Percentiles rank a stretch among this genome's conserved stretches.
Evolutionary conservation across 2,797 vertebrate species (phyloP).

Genomic region (Gorsachius magnificus): DNA sequence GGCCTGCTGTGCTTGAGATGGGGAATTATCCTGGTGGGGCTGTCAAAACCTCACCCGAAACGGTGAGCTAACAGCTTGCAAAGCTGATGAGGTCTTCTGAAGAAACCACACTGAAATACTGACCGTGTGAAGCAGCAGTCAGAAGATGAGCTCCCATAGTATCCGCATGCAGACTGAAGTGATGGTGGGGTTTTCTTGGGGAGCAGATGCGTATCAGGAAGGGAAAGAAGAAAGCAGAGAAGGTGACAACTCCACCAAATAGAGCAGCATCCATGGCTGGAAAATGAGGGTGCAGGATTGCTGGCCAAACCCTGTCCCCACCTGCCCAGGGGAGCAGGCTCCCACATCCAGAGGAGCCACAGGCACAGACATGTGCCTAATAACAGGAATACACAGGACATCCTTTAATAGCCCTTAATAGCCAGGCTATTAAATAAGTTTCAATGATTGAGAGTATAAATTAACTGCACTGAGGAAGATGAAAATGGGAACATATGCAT

Average conservation of each 20-base stretch:
- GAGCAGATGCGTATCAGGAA: not conserved
- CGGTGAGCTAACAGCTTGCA: not conserved
- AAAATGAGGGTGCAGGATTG: not conserved
- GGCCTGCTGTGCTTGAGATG: not conserved
- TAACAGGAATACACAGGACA: not conserved
- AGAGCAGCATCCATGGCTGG: not conserved
- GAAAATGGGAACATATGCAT: not conserved
- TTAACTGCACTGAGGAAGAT: not conserved
- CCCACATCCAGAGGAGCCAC: not conserved
- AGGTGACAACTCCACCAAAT: not conserved
- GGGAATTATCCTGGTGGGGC: not conserved
- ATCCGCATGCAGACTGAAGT: not conserved
- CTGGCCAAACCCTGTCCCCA: not conserved
- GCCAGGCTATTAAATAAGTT: fast-evolving
- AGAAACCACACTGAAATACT: not conserved
- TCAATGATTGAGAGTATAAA: not conserved
- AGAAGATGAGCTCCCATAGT: fast-evolving
- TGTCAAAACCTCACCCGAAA: not conserved
- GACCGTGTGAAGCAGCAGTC: not conserved
- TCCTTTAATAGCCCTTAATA: not conserved
- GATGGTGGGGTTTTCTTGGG: not conserved
- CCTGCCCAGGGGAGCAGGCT: not conserved
- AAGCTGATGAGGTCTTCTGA: not conserved
- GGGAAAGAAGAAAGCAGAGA: not conserved
- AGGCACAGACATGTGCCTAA: not conserved